Conservation (phyloP, 2,113 vertebrate species). For the Callithrix jacchus region DNA sequence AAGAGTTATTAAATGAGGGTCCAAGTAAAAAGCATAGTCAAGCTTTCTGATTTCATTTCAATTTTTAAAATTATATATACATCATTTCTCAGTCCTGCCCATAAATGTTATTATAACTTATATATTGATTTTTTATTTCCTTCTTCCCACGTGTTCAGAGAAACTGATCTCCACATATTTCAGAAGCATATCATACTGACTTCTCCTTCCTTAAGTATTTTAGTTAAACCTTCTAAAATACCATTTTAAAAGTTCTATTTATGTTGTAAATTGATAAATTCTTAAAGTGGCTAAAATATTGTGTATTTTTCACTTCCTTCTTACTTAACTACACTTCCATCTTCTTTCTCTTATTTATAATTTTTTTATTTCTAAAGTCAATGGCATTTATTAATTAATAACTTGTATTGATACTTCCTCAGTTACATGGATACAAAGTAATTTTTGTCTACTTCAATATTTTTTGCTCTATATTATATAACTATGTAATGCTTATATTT, state of each 20-base stretch:
- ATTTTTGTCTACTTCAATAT: not conserved
- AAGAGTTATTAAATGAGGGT: not conserved
- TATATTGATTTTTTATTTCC: not conserved
- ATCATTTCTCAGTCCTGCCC: not conserved
- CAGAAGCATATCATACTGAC: not conserved
- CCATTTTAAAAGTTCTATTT: not conserved
- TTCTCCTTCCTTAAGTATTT: not conserved
- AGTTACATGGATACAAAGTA: not conserved
- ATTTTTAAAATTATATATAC: not conserved
- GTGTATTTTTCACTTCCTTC: not conserved
- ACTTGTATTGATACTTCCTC: not conserved
- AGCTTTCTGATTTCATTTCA: not conserved
- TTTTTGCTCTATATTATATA: not conserved
- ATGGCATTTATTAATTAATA: not conserved
- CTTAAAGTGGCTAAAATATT: not conserved
- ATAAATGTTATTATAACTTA: not conserved
- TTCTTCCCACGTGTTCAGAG: not conserved
- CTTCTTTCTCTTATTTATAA: not conserved
- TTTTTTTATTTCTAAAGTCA: not conserved
- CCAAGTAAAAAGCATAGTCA: not conserved
- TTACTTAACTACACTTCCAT: accelerated
- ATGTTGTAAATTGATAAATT: not conserved
- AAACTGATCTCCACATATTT: not conserved
- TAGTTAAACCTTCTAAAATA: not conserved
- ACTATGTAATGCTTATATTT: not conserved